Evolutionary conservation across 2,888 invertebrate species (phyloP), one percentile per base, ranked within the genome.

Genomic region (Schrankia costaestrigalis): DNA sequence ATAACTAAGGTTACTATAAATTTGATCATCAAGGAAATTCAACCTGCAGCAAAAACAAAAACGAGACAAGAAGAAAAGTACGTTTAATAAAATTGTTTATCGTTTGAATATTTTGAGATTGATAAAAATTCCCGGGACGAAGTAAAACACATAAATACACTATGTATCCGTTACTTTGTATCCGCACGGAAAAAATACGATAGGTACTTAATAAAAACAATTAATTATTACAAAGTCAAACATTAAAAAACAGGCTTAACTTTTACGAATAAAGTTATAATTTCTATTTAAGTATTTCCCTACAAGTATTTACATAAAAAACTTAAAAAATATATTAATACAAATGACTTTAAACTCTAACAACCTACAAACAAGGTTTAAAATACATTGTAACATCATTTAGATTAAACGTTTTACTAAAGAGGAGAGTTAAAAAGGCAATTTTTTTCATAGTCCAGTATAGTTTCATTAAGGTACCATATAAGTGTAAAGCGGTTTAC

Each of bases 401-500:
- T 24, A 56, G 44, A 53, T 50, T 45, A 56, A 57, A 50, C 57
- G 43, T 24, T 34, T 17, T 12, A 40, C 58, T 44, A 55, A 42
- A 27, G 38, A 30, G 26, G 10, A 29, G 22, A n/a, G n/a, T 35
- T 41, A 46, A n/a, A n/a, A 44, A 45, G 39, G 31, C 15, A 11
- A 21, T 27, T 49, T 57, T 56, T 58, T 47, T 36, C 22, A 26
- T 35, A 26, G 41, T 25, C 24, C 50, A 34, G 44, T 39, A 46
- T 41, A 50, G 59, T 56, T 51, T 67, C 64, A 68, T 67, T 59
- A 68, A 63, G 48, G 46, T 28, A 24, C 58, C 56, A 37, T 61
- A 58, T 62, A 58, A 42, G 46, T 52, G 60, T 33, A 53, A 43
- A 41, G 57, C 46, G 58, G 68, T 33, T 18, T 9, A 44, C 42